A percentile compares a stretch with the other conserved stretches of the same genome.
Conservation (phyloP, 2,113 vertebrate genomes). For the Tupaia tana region DNA sequence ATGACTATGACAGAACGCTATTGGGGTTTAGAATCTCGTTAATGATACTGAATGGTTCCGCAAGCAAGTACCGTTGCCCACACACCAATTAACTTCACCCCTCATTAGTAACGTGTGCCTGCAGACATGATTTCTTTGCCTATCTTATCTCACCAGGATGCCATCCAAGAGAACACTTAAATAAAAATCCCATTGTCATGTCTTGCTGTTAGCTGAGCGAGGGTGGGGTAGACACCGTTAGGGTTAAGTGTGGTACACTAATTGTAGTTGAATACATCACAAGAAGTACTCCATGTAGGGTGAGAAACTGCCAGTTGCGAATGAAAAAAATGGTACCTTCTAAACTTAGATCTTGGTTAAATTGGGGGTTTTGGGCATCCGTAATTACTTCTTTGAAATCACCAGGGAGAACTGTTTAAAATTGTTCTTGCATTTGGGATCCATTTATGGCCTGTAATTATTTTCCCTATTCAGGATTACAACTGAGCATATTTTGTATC, state of each 20-base stretch:
- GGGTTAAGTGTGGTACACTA: background rate
- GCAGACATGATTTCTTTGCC: constrained; percentile 43
- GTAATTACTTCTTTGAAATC: constrained; percentile 16
- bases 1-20: background rate
- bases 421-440: background rate
- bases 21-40: constrained; percentile 51
- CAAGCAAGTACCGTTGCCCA: background rate
- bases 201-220: constrained; percentile 59
- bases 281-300: background rate
- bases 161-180: constrained; percentile 56
- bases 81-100: constrained; percentile 30
- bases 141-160: constrained; percentile 48
- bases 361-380: background rate
- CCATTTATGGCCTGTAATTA: background rate
- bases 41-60: background rate
- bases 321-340: background rate
- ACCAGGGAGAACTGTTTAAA: background rate
- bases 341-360: background rate
- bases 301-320: background rate
- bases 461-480: background rate
- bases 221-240: constrained; percentile 39
- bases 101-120: constrained; percentile 51
- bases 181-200: constrained; percentile 51
- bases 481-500: background rate
- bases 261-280: background rate